Percentiles rank a stretch among this genome's conserved stretches.
Evolutionary conservation across 1,140 invertebrate species (phyloP).

Genomic region (Potamilus streckersoni): DNA sequence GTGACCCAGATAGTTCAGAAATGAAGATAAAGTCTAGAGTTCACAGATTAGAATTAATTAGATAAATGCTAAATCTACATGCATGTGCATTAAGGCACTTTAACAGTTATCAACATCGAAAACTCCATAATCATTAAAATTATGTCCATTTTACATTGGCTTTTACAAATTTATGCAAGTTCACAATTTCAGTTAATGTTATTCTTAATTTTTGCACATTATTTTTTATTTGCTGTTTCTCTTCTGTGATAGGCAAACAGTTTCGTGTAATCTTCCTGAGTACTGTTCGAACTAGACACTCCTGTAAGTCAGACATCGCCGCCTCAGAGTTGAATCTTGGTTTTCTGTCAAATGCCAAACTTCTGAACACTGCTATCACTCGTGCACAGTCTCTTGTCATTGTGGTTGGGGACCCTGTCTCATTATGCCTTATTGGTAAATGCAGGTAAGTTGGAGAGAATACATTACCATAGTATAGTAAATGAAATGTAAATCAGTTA

Average conservation of each 20-base stretch:
- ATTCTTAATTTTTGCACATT: neutral
- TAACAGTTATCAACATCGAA: too few relatives aligned
- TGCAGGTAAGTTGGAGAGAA: constrained; percentile 73
- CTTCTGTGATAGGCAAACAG: constrained; percentile 76
- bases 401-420: constrained; percentile 88
- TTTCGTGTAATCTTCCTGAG: constrained; percentile 88
- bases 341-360: constrained; percentile 86
- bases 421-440: constrained; percentile 84
- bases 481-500: neutral
- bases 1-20: too few relatives aligned
- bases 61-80: too few relatives aligned
- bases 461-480: neutral
- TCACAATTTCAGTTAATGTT: too few relatives aligned
- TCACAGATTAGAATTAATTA: too few relatives aligned
- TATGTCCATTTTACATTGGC: too few relatives aligned
- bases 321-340: constrained; percentile 81
- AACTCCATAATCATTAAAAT: too few relatives aligned
- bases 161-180: too few relatives aligned
- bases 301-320: constrained; percentile 71
- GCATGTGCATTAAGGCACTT: too few relatives aligned
- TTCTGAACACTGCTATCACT: constrained; percentile 89
- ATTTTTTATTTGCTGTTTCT: neutral
- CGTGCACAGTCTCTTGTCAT: constrained; percentile 88
- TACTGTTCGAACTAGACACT: constrained; percentile 83
- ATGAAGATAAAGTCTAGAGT: too few relatives aligned